Evolutionary conservation across 2,113 vertebrate genomes (phyloP), one percentile per base, ranked within the genome.

Genomic region (Smithornis capensis): DNA sequence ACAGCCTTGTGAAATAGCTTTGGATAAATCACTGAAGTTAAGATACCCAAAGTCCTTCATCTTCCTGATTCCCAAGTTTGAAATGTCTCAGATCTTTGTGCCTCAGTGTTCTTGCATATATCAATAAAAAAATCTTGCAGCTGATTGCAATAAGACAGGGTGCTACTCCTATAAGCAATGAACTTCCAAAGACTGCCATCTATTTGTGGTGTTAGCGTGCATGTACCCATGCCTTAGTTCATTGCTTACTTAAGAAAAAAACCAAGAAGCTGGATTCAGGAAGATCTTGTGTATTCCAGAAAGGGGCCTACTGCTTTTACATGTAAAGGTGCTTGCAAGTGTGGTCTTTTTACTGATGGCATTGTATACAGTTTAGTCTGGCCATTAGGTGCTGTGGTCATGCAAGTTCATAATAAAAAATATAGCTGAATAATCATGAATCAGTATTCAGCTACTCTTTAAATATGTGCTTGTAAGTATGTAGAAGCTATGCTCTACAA

Each of bases 21-120:
- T 74, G 52, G 55, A 65, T 53, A 64, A 94, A 49, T 62, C 44
- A 33, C 19, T 40, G 3, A 62, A 6, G 49, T 83, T 83, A 53
- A 40, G n/a, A 50, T 75, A 55, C 6, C 4, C 24, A 28, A 85
- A 81, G 4, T 31, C 9, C 4, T 63, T 81, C 21, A n/a, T 29
- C 10, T 83, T 86, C 42, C 31, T 78, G 47, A 83, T 45, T 86
- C 29, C 23, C 13, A 65, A 21, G 17, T 59, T 89, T 81, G 23
- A 83, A 77, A 52, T 56, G 45, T 67, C 56, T 81, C 52, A 60
- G n/a, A 44, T 42, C 80, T 45, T 80, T 4, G 4, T 50, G 22
- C 5, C 63, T 35, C 0, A 0, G 10, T 64, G 4, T 67, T 68
- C 24, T 76, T 69, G 23, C 14, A 59, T 64, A 28, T 19, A 24